phyloP scores from a whole-genome alignment of 2,888 invertebrate species.

The Lasioglossum marginatum region DNA sequence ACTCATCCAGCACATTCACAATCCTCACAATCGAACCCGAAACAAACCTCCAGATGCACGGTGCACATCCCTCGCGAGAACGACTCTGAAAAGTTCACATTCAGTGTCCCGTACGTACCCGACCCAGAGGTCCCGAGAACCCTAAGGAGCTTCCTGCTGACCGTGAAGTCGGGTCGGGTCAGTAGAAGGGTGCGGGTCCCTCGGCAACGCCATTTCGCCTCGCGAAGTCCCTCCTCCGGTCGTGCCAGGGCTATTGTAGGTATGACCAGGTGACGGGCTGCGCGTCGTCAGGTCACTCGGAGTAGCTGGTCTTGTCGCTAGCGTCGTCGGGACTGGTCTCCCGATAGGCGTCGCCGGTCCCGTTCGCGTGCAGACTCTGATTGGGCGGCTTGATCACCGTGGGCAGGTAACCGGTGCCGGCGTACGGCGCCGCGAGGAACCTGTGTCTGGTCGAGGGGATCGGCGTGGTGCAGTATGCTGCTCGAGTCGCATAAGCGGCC shows the following conservation, averaged over 20 bases:
- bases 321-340: conserved; percentile 82
- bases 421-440: conserved; percentile 93
- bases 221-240: conserved; percentile 19
- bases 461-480: conserved; percentile 85
- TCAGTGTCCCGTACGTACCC: not conserved
- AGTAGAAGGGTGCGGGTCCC: not conserved
- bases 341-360: conserved; percentile 79
- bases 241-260: conserved; percentile 51
- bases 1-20: not conserved
- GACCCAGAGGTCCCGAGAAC: not conserved
- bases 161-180: not conserved
- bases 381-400: conserved; percentile 88
- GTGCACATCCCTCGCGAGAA: not conserved
- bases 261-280: conserved; percentile 66
- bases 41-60: not conserved
- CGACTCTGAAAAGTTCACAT: not conserved
- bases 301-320: conserved; percentile 83
- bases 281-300: conserved; percentile 80
- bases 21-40: not conserved
- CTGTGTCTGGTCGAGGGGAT: conserved; percentile 89
- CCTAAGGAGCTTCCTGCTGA: not conserved
- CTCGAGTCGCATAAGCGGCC: conserved; percentile 76
- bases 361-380: conserved; percentile 79
- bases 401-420: conserved; percentile 93
- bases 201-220: conserved; percentile 16